phyloP scores from a whole-genome alignment of 1,140 invertebrate genomes.

The Ladona fulva region DNA sequence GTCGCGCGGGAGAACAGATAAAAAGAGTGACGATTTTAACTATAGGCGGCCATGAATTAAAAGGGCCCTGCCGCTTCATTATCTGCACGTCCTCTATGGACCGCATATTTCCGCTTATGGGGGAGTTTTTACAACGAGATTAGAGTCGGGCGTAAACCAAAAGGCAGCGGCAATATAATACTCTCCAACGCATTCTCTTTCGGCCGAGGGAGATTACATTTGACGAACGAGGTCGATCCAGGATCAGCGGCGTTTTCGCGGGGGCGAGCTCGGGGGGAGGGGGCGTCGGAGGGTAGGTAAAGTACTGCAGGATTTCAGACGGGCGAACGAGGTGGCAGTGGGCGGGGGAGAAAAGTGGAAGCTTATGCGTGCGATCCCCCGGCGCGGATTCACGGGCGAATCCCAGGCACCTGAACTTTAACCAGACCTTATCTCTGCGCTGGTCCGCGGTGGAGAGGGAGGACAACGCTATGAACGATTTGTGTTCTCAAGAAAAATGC shows the following conservation, averaged over 20 bases:
- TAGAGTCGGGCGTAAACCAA: background rate
- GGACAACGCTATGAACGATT: conserved; percentile 4
- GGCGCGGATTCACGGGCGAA: too few relatives aligned
- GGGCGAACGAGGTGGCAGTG: background rate
- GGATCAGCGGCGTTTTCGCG: background rate
- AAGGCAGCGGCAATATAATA: background rate
- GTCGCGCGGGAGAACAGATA: background rate
- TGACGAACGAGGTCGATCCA: background rate
- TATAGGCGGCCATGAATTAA: background rate
- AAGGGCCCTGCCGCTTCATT: background rate
- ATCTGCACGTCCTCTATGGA: background rate
- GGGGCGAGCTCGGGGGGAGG: background rate
- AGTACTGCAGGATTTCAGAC: background rate
- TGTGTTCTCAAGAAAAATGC: conserved; percentile 5
- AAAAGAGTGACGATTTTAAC: background rate
- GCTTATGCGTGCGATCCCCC: too few relatives aligned
- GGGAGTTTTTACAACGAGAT: background rate
- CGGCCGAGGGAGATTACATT: background rate
- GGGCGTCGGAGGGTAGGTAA: background rate
- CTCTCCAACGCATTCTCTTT: background rate
- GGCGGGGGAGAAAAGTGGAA: background rate
- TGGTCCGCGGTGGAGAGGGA: too few relatives aligned
- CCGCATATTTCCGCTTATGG: background rate
- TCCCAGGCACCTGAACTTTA: too few relatives aligned
- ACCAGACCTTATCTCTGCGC: background rate